Evolutionary conservation across 2,113 vertebrate species (phyloP).

Genomic region (Struthidea cinerea): DNA sequence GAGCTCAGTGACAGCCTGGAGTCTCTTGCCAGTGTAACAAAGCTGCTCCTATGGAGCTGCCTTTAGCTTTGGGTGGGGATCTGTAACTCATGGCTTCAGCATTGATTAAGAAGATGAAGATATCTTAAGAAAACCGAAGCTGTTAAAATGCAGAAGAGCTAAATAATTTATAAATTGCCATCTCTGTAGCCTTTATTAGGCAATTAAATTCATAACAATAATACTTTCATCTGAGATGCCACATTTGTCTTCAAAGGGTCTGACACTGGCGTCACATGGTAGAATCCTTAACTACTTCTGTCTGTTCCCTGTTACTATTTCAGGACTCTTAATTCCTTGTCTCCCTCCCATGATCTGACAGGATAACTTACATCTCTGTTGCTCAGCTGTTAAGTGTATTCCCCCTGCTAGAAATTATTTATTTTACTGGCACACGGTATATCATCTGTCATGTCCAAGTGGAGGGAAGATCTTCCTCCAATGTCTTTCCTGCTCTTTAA

Average conservation of each 20-base stretch:
- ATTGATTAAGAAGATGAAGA: neutral
- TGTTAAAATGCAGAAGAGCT: neutral
- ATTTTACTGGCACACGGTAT: neutral
- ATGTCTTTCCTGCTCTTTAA: conserved; percentile 1
- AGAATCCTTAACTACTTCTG: neutral
- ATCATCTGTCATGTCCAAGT: conserved; percentile 18
- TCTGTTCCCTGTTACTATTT: neutral
- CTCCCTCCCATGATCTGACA: neutral
- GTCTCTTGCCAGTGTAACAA: neutral
- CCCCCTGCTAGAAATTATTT: conserved; percentile 41
- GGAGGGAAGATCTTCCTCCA: neutral
- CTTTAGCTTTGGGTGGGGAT: neutral
- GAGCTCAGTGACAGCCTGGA: neutral
- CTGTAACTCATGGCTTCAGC: neutral
- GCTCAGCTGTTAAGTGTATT: conserved; percentile 15
- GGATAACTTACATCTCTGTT: conserved; percentile 10
- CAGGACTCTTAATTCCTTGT: neutral
- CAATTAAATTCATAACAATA: neutral
- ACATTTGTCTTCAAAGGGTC: neutral
- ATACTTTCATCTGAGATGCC: neutral
- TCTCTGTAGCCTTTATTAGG: neutral
- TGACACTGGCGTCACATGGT: neutral
- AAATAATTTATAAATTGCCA: neutral
- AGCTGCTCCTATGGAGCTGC: neutral
- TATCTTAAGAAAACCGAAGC: neutral